Base-by-base conservation (phyloP, 2,888 invertebrate genomes). In the Entomobrya proxima region DNA sequence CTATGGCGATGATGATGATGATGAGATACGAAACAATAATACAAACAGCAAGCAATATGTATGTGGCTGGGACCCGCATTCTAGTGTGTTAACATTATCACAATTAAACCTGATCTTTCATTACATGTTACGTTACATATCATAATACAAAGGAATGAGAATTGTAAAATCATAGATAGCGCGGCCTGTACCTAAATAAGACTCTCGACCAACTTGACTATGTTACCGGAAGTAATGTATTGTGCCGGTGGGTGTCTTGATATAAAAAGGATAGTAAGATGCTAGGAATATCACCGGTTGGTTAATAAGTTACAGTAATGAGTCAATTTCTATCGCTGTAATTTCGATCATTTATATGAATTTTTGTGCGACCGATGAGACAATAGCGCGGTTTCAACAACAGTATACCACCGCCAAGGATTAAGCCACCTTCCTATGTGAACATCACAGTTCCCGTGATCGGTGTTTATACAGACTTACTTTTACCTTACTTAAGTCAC, bases 391-490 rank as follows among this genome's bases (percentile, higher is more conserved):
- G 50, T 15, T n/a, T 1, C 18, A 50, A 37, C n/a, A 50, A n/a
- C n/a, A 50, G 82, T 82, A 82, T 82, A 82, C 82, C 37, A 24
- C 52, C 58, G 75, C 64, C 74, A 47, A 74, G 35, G 47, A 40
- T 75, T 75, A 64, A 75, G 61, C 50, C 75, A 47, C 9, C n/a
- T 0, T 9, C 15, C 24, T 15, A 64, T 82, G 82, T 82, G 82
- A 82, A 82, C 82, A 67, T n/a, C 21, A 35, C 15, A 35, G 9
- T 21, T 24, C n/a, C 74, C 27, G 27, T 37, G 13, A 27, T 37
- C 55, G 11, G 24, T 67, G 83, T 69, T 77, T 37, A 37, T 67
- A 83, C 55, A 55, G 40, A 21, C 21, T 81, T 67, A 37, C 75
- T 50, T 75, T 50, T 2, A 55, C 52, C 18, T 21, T 18, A 67